Base-by-base conservation (phyloP, 2,888 invertebrate species). In the Ypsolopha sequella region DNA sequence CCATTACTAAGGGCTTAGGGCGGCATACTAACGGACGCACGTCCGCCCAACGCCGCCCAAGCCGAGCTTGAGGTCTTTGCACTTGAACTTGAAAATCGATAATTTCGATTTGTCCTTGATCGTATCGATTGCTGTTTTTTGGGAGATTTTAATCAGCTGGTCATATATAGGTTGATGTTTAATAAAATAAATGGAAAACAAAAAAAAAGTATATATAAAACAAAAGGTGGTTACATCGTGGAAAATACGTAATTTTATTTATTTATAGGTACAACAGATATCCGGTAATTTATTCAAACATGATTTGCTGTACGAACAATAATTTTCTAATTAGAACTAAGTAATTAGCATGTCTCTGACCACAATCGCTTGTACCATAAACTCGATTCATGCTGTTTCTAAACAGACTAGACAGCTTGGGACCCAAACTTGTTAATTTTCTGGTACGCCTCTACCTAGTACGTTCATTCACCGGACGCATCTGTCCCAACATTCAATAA, bases 381-480 rank as follows among this genome's bases (percentile, higher is more conserved):
- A 50, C 48, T 38, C 33, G 41, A 35, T 11, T 11, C n/a, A 36
- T 36, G n/a, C n/a, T n/a, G 47, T 47, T 9, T 36, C 24, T 43
- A 44, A 41, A 41, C 48, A 34, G n/a, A 50, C 55, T 59, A 64
- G 62, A 65, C 66, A 57, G 61, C 61, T 54, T 62, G 63, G 63
- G 62, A 59, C 58, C 60, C 60, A 60, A 63, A 61, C 57, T 51
- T 53, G 53, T 58, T 53, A 2, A 13, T 10, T 10, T n/a, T 43
- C 36, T 47, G 10, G 35, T 51, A 55, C 67, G 66, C 67, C 67
- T 65, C 61, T 55, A 49, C 53, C 53, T 50, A 63, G 60, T 62
- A 61, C 67, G 66, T 64, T 66, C 71, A 72, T 70, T 70, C 69
- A 70, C 61, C 62, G 57, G 55, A 54, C 57, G 58, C 58, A 59